Conservation (phyloP, 2,797 vertebrate genomes). For the Neosalanx taihuensis region DNA sequence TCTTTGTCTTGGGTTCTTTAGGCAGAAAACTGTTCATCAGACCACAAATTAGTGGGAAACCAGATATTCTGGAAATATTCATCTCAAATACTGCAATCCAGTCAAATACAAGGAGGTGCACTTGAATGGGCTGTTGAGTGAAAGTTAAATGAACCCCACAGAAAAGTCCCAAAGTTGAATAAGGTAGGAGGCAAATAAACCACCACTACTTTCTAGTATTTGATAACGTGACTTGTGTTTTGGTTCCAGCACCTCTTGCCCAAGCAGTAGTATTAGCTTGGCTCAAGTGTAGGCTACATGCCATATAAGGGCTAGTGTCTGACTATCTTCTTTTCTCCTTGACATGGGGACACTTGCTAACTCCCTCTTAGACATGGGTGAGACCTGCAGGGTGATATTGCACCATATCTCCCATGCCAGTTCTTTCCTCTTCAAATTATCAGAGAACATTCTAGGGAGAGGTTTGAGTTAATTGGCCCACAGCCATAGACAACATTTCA, state of each 20-base stretch:
- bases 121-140: too few species aligned
- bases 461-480: neutral
- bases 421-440: neutral
- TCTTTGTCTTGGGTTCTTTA: too few species aligned
- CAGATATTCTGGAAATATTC: too few species aligned
- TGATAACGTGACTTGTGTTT: constrained; percentile 2
- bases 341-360: neutral
- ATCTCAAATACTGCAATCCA: too few species aligned
- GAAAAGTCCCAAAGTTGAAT: neutral
- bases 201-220: neutral
- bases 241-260: neutral
- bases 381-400: neutral
- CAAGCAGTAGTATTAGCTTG: neutral
- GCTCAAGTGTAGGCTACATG: neutral
- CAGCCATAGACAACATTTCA: neutral
- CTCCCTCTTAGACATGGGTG: neutral
- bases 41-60: too few species aligned
- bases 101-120: too few species aligned
- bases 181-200: neutral
- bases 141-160: too few species aligned
- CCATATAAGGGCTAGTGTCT: neutral
- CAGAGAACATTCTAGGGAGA: neutral
- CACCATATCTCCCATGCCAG: neutral
- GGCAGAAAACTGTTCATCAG: too few species aligned
- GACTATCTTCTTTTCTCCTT: neutral